These are phyloP conservation scores for Pantala flavescens DNA, from an alignment of 1,140 invertebrate genomes.

Conservation along the genomic window DNA sequence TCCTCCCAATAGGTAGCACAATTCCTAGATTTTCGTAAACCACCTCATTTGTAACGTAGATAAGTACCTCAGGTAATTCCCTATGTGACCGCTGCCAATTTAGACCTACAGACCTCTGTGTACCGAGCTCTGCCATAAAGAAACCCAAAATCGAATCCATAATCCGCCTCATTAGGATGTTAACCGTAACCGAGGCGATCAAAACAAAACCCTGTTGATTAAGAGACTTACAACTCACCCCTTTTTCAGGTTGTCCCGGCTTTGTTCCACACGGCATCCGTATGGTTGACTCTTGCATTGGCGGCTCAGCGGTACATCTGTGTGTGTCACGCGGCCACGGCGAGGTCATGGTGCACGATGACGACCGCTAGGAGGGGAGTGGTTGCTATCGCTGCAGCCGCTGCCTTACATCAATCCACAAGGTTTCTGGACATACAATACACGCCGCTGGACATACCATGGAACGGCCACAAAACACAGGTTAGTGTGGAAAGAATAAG, in stretches of 20 bases:
- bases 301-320: conserved; percentile 86
- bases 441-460: conserved; percentile 42
- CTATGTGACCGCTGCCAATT: too few species aligned
- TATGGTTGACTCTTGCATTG: conserved; percentile 78
- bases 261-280: conserved; percentile 84
- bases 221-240: neutral
- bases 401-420: conserved; percentile 66
- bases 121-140: too few species aligned
- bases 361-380: conserved; percentile 66
- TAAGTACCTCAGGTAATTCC: too few species aligned
- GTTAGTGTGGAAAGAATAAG: neutral
- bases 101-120: too few species aligned
- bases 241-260: conserved; percentile 50
- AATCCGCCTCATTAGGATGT: too few species aligned
- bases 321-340: conserved; percentile 77
- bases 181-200: too few species aligned
- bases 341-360: conserved; percentile 77
- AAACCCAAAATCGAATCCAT: too few species aligned
- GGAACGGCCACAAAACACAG: conserved; percentile 44
- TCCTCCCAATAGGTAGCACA: too few species aligned
- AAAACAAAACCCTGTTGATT: too few species aligned
- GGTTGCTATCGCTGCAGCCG: conserved; percentile 58
- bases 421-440: conserved; percentile 62
- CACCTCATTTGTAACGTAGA: too few species aligned
- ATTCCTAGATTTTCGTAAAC: too few species aligned